A percentile compares a stretch with the other conserved stretches of the same genome.
Conservation (phyloP, 2,888 invertebrate species). For the Digitonthophagus gazella region DNA sequence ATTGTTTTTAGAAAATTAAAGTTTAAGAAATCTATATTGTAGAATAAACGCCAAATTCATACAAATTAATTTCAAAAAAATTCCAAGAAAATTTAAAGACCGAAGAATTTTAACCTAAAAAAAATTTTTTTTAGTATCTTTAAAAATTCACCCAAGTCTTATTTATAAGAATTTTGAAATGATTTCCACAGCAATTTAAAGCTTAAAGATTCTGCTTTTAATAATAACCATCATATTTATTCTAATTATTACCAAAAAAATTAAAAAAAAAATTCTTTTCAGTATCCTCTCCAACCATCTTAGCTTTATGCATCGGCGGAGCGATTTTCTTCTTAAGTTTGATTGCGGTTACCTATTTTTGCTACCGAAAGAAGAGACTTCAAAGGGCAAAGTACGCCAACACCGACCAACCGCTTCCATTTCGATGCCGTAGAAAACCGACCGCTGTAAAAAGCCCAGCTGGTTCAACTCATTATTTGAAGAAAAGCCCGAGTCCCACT, state of each 20-base stretch:
- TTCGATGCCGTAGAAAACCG: slow-evolving; percentile 71
- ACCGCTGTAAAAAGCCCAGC: slow-evolving; percentile 85
- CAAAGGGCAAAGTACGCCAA: slow-evolving; percentile 52
- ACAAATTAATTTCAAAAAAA: too few relatives aligned
- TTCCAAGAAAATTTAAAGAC: too few relatives aligned
- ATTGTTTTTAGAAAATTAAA: too few relatives aligned
- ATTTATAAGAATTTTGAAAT: too few relatives aligned
- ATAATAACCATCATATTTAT: background rate
- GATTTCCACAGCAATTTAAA: too few relatives aligned
- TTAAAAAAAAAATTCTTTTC: slow-evolving; percentile 33
- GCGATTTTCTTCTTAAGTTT: slow-evolving; percentile 59
- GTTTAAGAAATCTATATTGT: too few relatives aligned
- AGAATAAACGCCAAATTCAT: too few relatives aligned
- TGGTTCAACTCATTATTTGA: slow-evolving; percentile 76
- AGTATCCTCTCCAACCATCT: slow-evolving; percentile 51
- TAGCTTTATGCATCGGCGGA: slow-evolving; percentile 63
- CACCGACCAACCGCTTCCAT: slow-evolving; percentile 63
- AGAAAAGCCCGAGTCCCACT: slow-evolving; percentile 91
- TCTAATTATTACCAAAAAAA: background rate
- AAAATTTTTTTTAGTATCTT: too few relatives aligned
- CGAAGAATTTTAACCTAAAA: too few relatives aligned
- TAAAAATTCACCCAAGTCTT: too few relatives aligned
- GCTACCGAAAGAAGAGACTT: slow-evolving; percentile 58
- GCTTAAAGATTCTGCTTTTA: too few relatives aligned
- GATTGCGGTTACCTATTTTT: slow-evolving; percentile 64